Base-by-base conservation (phyloP, 2,888 invertebrate species). In the Orthosia cruda region DNA sequence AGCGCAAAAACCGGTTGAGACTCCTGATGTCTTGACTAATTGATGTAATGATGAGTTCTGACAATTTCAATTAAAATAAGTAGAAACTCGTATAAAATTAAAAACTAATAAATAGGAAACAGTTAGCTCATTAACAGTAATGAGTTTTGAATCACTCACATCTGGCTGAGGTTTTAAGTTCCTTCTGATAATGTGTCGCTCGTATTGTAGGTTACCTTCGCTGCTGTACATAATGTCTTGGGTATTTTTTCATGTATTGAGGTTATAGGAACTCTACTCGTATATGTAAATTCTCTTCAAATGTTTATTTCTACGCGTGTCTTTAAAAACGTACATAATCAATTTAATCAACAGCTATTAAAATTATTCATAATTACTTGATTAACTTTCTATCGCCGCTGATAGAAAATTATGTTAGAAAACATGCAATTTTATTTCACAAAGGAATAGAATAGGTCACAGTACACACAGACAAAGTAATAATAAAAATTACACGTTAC, bases 401-500 rank as follows among this genome's bases (percentile, higher is more conserved):
- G 70, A 72, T 78, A 49, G 32, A 76, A 73, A 71, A 61, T 45
- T 59, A 61, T 65, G 58, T 32, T 62, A 71, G 71, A 71, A 79
- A 80, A 74, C 67, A 72, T 57, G 70, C 78, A 72, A 81, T 67
- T 68, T 71, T 68, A 75, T 52, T 69, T 65, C 57, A 71, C 68
- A 58, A 67, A 57, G 15, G 13, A 76, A 77, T 73, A 67, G n/a
- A 71, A 77, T 71, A 78, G 62, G 57, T 74, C 72, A 62, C 58
- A 61, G 52, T 59, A 63, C 64, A 55, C 32, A 69, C 4, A 61
- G 52, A 69, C 63, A 70, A 75, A 64, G 69, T 54, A 66, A 83
- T 61, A 68, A 54, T 63, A 71, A 75, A 74, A 83, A 83, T 72
- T 80, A 75, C 59, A 82, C 23, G 80, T 82, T 75, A 67, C 62